These are phyloP conservation scores for Spinus pinus DNA, from an alignment of 2,797 vertebrate species.

Conservation along the genomic window DNA sequence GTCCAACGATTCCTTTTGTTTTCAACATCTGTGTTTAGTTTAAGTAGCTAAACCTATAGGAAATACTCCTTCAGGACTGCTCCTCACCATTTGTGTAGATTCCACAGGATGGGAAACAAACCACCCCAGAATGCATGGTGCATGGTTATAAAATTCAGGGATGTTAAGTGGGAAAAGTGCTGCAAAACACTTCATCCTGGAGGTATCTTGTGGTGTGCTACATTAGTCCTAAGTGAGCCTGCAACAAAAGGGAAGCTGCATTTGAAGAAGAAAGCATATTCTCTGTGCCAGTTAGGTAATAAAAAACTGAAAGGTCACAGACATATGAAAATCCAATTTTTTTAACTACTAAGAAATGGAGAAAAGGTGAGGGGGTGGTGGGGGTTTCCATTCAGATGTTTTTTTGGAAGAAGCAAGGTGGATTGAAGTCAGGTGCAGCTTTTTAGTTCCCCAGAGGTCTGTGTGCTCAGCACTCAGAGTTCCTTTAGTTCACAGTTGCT, in stretches of 20 bases:
- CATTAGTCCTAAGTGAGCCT: not conserved
- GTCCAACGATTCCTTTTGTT: not conserved
- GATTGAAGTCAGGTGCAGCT: not conserved
- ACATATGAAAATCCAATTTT: not conserved
- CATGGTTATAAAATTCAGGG: not conserved
- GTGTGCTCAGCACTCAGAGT: not conserved
- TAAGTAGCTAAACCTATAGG: not conserved
- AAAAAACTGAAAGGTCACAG: conserved; percentile 15
- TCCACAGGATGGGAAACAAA: not conserved
- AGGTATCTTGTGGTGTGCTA: not conserved
- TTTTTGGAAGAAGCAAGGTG: not conserved
- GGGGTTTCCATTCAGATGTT: not conserved
- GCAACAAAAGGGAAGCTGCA: not conserved
- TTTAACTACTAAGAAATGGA: not conserved
- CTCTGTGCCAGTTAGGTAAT: not conserved
- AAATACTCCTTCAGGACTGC: not conserved
- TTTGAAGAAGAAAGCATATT: not conserved
- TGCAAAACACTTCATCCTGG: not conserved
- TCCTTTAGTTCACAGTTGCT: not conserved
- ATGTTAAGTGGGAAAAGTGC: not conserved
- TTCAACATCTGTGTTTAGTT: not conserved
- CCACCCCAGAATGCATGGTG: not conserved
- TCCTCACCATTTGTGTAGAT: not conserved
- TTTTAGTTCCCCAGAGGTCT: not conserved
- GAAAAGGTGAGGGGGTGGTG: not conserved